Base-by-base conservation (phyloP, 2,113 vertebrate species). In the Vulpes vulpes region DNA sequence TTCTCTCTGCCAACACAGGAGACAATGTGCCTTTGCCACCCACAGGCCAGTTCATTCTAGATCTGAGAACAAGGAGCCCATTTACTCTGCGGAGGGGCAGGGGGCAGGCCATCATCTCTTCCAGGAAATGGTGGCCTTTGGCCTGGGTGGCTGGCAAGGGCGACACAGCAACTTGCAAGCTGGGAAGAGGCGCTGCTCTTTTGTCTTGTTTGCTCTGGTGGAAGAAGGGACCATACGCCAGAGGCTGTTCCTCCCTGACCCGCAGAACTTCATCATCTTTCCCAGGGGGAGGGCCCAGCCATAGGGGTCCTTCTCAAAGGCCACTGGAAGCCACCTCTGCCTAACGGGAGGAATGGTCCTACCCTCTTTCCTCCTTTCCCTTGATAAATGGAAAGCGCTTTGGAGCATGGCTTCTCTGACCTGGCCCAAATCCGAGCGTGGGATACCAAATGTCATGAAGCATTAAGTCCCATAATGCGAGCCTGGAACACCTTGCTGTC, bases 1-100 rank as follows among this genome's bases (percentile, higher is more conserved):
- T 60, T 11, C 92, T 49, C 86, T 57, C 89, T 16, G 84, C 89
- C 73, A 76, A 35, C 10, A 86, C 82, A 23, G 32, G 69, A 82
- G 87, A 96, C 87, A 96, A 84, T 96, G 94, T 0, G 35, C 43
- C 69, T 92, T 79, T 97, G 92, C 97, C 91, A 91, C 90, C 84
- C 97, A 90, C 85, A 16, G 73, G 27, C 87, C 81, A 57, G 89
- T 93, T 94, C 92, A 78, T 92, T 97, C 97, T 94, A 60, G 64
- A 23, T 62, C 80, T 0, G 79, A 88, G 53, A 74, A 98, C 95
- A 97, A 98, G 90, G 81, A 62, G 27, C 78, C 73, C 92, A 89
- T 97, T 98, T 74, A 97, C 20, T 35, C 49, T 43, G 9, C 2
- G 14, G 53, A 96, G 82, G 94, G 62, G 80, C n/a, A 30, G 23